These are phyloP conservation scores for Nephrotoma guestfalica DNA, from an alignment of 2,888 invertebrate species.

Conservation along the genomic window DNA sequence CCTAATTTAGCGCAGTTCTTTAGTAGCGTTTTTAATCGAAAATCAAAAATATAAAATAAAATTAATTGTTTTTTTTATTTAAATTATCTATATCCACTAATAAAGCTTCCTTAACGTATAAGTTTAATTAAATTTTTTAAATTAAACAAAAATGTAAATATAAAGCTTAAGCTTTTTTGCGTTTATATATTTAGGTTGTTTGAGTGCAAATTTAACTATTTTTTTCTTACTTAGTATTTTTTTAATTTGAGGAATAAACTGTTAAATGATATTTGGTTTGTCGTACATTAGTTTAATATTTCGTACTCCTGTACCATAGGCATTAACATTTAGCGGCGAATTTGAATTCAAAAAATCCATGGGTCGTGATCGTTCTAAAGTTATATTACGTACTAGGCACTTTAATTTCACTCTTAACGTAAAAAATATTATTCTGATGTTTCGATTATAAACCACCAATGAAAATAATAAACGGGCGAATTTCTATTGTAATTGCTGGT, in stretches of 20 bases:
- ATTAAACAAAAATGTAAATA: not conserved
- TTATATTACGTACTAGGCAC: too few species aligned
- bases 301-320: too few species aligned
- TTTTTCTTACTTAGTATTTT: not conserved
- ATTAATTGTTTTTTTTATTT: not conserved
- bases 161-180: not conserved
- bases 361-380: too few species aligned
- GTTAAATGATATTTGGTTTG: not conserved
- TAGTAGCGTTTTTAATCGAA: not conserved
- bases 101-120: not conserved
- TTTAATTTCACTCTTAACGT: too few species aligned
- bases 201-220: not conserved
- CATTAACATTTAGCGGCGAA: too few species aligned
- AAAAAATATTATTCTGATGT: too few species aligned
- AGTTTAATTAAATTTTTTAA: not conserved
- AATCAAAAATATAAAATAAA: not conserved
- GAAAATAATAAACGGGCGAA: too few species aligned
- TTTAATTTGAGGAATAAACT: not conserved
- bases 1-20: not conserved
- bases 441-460: too few species aligned
- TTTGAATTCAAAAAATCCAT: too few species aligned
- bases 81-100: not conserved
- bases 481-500: too few species aligned
- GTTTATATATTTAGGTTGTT: not conserved
- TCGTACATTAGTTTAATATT: too few species aligned